Base-by-base conservation (phyloP, 1,140 invertebrate species). In the Andricus grossulariae region DNA sequence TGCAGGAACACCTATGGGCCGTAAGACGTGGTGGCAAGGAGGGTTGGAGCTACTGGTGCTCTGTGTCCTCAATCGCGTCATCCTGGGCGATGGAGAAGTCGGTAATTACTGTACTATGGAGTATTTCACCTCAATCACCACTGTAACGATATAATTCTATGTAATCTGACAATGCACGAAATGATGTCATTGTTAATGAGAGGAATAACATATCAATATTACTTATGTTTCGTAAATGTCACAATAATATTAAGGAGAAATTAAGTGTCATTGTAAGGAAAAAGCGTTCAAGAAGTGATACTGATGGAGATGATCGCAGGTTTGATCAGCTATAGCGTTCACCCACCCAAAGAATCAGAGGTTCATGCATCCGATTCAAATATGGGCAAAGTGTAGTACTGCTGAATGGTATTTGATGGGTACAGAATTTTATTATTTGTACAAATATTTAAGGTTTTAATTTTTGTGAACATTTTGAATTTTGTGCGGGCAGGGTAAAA, bases 1-100 rank as follows among this genome's bases (percentile, higher is more conserved):
- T 88, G 72, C 75, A 87, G 87, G 78, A 80, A 82, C 66, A 88
- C 89, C 85, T 84, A 91, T 91, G 90, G 86, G 89, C 82, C 87
- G 85, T 84, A 90, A 89, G 88, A 82, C 82, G 82, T 88, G 87
- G 86, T 87, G 86, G 87, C 82, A 75, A 55, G 85, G 85, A 76
- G 83, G 87, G 72, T 82, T 87, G 78, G 84, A 85, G 87, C 85
- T 90, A 76, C 75, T 89, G 70, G 49, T 89, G 78, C 84, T 91
- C 81, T 87, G 82, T 76, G 81, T 87, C 78, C 82, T 90, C 60
- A 74, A 87, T 79, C 84, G 80, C 57, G 71, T 74, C 52, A 84
- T 85, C 60, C 76, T 85, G n/a, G 85, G 85, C 39, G 86, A 89
- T 49, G 88, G 88, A 50, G 84, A 91, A 80, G 87, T 91, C 66